Evolutionary conservation across 2,797 vertebrate species (phyloP).

Genomic region (Coendou prehensilis): DNA sequence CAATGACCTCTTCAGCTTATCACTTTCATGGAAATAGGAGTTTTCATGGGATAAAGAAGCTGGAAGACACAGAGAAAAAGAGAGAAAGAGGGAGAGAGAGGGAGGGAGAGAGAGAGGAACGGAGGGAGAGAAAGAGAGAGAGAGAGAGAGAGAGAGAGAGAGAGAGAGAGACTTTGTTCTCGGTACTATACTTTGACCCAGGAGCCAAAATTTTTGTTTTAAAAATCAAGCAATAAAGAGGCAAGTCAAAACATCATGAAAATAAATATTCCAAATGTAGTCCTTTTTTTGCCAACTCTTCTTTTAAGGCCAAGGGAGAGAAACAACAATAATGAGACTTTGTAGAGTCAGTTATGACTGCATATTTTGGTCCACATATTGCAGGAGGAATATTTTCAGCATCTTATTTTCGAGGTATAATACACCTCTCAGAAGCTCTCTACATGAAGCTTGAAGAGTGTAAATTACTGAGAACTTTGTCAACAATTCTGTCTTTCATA

Average conservation of each 20-base stretch:
- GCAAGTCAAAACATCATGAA: background rate
- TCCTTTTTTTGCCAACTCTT: background rate
- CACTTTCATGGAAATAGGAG: background rate
- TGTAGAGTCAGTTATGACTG: background rate
- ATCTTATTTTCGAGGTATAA: background rate
- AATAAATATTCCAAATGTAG: background rate
- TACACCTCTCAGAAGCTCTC: background rate
- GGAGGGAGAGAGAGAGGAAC: background rate
- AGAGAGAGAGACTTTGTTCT: background rate
- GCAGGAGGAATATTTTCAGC: background rate
- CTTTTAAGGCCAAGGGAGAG: background rate
- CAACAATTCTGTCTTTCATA: background rate
- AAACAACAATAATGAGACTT: background rate
- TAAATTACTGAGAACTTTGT: slow-evolving; percentile 17
- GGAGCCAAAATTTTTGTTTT: background rate
- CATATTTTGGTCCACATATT: background rate
- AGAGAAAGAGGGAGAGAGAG: background rate
- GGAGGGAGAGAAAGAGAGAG: background rate
- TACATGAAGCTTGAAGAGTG: background rate
- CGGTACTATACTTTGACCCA: background rate
- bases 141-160: background rate
- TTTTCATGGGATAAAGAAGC: background rate
- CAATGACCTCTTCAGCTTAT: background rate
- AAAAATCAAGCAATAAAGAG: background rate
- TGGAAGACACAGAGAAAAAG: background rate